Conservation (phyloP, 2,797 vertebrate genomes). For the Neosilurus hyrtlii region DNA sequence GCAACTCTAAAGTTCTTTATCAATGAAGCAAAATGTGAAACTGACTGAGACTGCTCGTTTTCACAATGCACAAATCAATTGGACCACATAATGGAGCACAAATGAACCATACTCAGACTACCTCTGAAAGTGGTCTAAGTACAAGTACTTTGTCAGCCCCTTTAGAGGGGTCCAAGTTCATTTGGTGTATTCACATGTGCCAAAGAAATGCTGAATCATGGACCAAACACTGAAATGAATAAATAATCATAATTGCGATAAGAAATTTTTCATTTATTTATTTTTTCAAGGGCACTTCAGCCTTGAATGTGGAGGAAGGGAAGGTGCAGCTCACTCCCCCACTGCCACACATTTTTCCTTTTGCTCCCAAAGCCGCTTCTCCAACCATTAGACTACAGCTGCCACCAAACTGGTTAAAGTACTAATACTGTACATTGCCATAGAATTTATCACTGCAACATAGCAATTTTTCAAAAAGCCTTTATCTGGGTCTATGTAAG, state of each 20-base stretch:
- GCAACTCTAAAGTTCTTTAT: neutral
- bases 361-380: no score
- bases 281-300: no score
- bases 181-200: neutral
- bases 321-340: no score
- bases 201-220: neutral
- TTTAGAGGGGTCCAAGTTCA: neutral
- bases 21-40: neutral
- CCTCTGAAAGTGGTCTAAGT: no score
- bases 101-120: neutral
- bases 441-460: neutral
- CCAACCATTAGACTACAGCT: no score
- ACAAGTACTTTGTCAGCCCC: neutral
- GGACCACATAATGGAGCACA: neutral
- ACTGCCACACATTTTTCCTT: no score
- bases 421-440: neutral
- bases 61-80: neutral
- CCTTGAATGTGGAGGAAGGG: no score
- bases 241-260: no score
- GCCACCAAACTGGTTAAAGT: neutral
- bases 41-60: neutral
- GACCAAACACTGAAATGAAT: neutral
- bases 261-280: no score
- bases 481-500: no score
- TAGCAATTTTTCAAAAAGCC: neutral